Percentiles rank a stretch among this genome's conserved stretches.
Conservation (phyloP, 2,888 invertebrate genomes). For the Macrophya annulata region DNA sequence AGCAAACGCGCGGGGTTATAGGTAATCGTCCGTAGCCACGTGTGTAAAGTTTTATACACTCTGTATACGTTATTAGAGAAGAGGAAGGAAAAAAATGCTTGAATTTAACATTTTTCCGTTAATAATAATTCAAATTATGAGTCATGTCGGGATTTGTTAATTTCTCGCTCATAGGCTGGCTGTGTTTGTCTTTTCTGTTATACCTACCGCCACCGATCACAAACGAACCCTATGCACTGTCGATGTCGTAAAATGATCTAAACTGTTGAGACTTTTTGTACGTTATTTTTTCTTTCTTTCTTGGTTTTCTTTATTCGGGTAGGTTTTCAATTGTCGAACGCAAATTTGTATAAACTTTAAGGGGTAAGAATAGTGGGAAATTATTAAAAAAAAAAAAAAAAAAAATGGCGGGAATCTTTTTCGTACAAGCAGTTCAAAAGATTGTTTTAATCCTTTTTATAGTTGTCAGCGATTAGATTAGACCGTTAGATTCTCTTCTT, state of each 20-base stretch:
- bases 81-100: neutral
- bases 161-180: neutral
- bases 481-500: slow-evolving; percentile 19
- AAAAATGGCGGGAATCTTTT: neutral
- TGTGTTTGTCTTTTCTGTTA: neutral
- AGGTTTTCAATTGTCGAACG: neutral
- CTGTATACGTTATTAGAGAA: neutral
- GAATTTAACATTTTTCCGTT: neutral
- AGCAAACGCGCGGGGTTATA: slow-evolving; percentile 5
- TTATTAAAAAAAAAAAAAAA: neutral
- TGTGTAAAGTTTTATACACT: neutral
- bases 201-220: neutral
- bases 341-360: neutral
- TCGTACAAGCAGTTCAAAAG: neutral
- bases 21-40: slow-evolving; percentile 19
- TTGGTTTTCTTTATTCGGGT: too few species aligned
- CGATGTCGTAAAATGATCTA: neutral
- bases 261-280: neutral
- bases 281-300: neutral
- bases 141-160: neutral
- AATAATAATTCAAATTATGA: neutral
- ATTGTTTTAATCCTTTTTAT: slow-evolving; percentile 5
- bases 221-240: neutral
- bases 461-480: slow-evolving; percentile 16
- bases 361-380: neutral